A percentile compares a stretch with the other conserved stretches of the same genome.
Conservation (phyloP, 2,113 vertebrate genomes). For the Opisthocomus hoazin region DNA sequence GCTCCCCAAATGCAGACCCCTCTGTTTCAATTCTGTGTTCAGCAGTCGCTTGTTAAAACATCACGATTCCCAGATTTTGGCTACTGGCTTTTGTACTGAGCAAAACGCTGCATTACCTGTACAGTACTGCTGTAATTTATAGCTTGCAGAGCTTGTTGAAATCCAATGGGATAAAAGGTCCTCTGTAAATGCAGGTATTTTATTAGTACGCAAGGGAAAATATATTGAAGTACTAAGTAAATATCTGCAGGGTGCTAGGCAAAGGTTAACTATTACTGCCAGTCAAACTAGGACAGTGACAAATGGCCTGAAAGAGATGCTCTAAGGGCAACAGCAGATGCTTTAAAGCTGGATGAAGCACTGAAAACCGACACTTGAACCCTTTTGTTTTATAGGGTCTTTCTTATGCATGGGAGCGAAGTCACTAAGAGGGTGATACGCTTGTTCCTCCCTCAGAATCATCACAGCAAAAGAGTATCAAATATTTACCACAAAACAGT, state of each 20-base stretch:
- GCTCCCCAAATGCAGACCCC: not conserved
- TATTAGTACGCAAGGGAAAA: not conserved
- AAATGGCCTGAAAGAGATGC: not conserved
- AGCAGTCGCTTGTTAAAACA: not conserved
- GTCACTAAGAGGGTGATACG: not conserved
- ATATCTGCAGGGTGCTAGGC: not conserved
- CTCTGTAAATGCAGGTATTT: not conserved
- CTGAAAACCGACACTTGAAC: not conserved
- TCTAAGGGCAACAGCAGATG: not conserved
- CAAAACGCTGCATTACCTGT: not conserved
- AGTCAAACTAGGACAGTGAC: not conserved
- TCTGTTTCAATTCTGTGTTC: not conserved
- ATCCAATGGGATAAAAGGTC: conserved; percentile 6
- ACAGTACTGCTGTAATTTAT: not conserved
- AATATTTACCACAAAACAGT: not conserved
- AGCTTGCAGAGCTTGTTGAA: not conserved
- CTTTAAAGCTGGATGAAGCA: not conserved
- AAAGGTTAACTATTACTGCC: conserved; percentile 6
- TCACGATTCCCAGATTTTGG: not conserved
- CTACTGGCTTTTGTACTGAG: not conserved
- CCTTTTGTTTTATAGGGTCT: not conserved
- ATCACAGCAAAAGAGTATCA: not conserved
- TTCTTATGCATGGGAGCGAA: not conserved
- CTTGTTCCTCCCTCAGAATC: not conserved
- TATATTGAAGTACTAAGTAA: conserved; percentile 10